Percentiles rank a stretch among this genome's conserved stretches.
phyloP scores from a whole-genome alignment of 2,113 vertebrate genomes.

The Pardalotus punctatus region DNA sequence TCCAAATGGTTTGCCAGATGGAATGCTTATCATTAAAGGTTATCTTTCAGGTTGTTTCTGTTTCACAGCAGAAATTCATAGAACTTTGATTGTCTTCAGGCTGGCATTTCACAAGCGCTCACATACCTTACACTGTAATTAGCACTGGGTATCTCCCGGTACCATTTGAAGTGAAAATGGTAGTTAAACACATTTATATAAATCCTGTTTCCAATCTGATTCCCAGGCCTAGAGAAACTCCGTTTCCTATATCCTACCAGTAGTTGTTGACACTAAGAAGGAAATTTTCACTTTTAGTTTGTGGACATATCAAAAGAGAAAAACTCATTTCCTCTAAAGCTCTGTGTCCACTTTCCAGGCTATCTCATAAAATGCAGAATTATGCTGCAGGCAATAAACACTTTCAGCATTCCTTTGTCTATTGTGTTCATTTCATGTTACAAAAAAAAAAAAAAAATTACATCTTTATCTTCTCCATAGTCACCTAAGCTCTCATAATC shows the following conservation, averaged over 20 bases:
- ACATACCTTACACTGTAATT: not conserved
- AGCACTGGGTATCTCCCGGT: not conserved
- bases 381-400: slow-evolving; percentile 58
- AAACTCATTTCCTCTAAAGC: not conserved
- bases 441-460: not conserved
- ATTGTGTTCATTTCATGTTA: slow-evolving; percentile 32
- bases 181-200: not conserved
- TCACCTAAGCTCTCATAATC: not conserved
- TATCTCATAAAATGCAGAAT: slow-evolving; percentile 10
- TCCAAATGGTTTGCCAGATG: not conserved
- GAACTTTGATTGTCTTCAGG: not conserved
- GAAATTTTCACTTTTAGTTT: not conserved
- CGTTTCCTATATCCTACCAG: not conserved
- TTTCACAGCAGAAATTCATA: not conserved
- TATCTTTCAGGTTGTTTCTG: not conserved
- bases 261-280: not conserved
- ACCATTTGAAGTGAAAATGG: not conserved
- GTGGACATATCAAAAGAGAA: not conserved
- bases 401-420: slow-evolving; percentile 62
- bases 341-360: not conserved
- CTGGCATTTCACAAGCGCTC: not conserved
- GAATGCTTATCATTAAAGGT: not conserved
- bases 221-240: not conserved
- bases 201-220: not conserved
- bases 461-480: slow-evolving; percentile 9